Evolutionary conservation across 2,888 invertebrate genomes (phyloP).

Genomic region (Schizotus pectinicornis): DNA sequence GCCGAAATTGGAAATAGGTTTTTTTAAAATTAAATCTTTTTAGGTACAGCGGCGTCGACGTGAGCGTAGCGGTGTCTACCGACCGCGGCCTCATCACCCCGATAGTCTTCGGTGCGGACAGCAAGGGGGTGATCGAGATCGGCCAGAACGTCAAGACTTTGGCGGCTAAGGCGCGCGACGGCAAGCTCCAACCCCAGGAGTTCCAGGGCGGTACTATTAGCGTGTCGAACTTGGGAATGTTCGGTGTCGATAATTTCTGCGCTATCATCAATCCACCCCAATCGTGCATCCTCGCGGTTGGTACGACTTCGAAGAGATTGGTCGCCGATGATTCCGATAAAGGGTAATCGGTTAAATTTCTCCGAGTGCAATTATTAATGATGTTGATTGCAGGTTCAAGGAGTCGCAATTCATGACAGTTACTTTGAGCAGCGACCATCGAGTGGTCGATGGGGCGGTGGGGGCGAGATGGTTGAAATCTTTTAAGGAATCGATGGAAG

Average conservation of each 20-base stretch:
- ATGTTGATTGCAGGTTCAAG: constrained; percentile 65
- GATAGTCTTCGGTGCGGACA: constrained; percentile 90
- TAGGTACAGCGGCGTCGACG: constrained; percentile 89
- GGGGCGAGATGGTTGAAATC: constrained; percentile 95
- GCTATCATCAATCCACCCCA: constrained; percentile 98
- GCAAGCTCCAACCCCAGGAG: constrained; percentile 90
- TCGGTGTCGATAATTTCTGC: constrained; percentile 83
- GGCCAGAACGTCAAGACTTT: constrained; percentile 79
- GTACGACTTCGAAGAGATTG: constrained; percentile 77
- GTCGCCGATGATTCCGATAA: constrained; percentile 74
- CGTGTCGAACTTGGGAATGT: constrained; percentile 96
- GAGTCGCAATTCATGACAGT: constrained; percentile 82
- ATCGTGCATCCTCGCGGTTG: constrained; percentile 91
- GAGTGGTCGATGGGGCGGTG: constrained; percentile 97
- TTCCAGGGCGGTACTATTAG: constrained; percentile 97
- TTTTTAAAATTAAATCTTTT: no score
- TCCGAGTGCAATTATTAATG: not conserved
- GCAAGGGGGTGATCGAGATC: constrained; percentile 86
- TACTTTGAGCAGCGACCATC: constrained; percentile 95
- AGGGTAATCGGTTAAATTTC: constrained; percentile 66
- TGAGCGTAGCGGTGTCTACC: constrained; percentile 96
- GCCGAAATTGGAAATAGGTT: no score
- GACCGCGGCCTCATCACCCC: constrained; percentile 96
- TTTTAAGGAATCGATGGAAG: constrained; percentile 87
- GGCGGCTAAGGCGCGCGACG: constrained; percentile 85